Base-by-base conservation (phyloP, 2,888 invertebrate genomes). In the Crepidodera aurea region DNA sequence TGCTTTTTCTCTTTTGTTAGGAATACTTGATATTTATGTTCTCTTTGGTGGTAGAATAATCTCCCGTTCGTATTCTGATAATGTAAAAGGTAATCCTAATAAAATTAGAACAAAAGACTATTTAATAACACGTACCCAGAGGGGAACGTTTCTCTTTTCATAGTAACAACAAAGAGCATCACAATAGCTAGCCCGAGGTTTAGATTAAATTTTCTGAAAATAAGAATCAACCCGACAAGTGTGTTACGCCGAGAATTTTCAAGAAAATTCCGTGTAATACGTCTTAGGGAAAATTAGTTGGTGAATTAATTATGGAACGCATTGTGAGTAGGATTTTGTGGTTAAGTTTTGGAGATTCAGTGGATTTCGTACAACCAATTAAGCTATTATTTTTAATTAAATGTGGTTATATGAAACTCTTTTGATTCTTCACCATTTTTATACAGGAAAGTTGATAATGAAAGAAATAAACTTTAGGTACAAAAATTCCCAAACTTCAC, bases 91-190 rank as follows among this genome's bases (percentile, higher is more conserved):
- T 51, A 51, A 51, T 48, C 44, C 42, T 50, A 61, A 61, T 55
- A 51, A 61, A 61, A 55, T 61, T 61, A 61, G 42, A 61, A 56
- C 55, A 61, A 61, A 61, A 56, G 42, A 34, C 51, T 46, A 51
- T 58, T 58, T 50, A 18, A 51, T 46, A 53, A 53, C 32, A 55
- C 27, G 51, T 50, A 32, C 55, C 55, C 44, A n/a, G 10, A 50
- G 42, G 61, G 40, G 42, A 42, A n/a, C 48, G 29, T 32, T 39
- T 50, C 29, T 48, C 54, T 10, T 29, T 58, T 59, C 42, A 34
- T 51, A 40, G 18, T 19, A 29, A 59, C 42, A 51, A 55, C 55
- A 61, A 55, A 61, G 54, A 34, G 51, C n/a, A 29, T 10, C 40
- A 34, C 34, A 34, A 37, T 51, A 37, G 61, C 50, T 19, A 37